Conservation (phyloP, 1,140 invertebrate genomes). For the Proales similis region DNA sequence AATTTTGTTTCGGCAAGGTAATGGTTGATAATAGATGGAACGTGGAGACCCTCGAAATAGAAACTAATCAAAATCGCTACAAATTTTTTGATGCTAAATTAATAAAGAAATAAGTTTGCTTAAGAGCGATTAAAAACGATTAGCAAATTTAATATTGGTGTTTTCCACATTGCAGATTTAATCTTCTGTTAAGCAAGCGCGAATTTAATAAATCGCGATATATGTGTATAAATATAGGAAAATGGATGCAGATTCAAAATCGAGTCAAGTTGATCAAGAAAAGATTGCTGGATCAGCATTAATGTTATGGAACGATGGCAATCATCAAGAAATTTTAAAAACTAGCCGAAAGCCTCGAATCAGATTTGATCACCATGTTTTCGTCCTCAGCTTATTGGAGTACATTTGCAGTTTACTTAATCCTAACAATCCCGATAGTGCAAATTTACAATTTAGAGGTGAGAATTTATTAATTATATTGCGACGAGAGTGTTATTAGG, state of each 20-base stretch:
- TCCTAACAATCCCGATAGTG: neutral
- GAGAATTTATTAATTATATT: neutral
- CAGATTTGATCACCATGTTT: neutral
- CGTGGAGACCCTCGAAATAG: too few species aligned
- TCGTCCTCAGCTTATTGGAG: conserved; percentile 9
- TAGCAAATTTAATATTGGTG: too few species aligned
- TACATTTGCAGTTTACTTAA: conserved; percentile 17
- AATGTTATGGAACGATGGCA: neutral
- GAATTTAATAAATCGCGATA: neutral
- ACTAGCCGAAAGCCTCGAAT: conserved; percentile 8
- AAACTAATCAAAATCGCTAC: too few species aligned
- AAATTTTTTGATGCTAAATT: too few species aligned
- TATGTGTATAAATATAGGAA: neutral
- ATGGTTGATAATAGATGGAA: neutral
- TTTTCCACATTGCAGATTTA: too few species aligned
- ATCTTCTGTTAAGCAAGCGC: too few species aligned
- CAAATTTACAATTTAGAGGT: conserved; percentile 1
- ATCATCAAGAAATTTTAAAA: neutral
- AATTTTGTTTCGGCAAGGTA: neutral
- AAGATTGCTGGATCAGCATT: conserved; percentile 3
- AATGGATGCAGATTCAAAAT: neutral
- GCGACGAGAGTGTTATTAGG: neutral
- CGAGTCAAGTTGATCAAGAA: neutral
- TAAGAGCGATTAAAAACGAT: too few species aligned
- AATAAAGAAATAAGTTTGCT: too few species aligned